These are phyloP conservation scores for Lethrus apterus DNA, from an alignment of 1,140 invertebrate species.

Conservation along the genomic window DNA sequence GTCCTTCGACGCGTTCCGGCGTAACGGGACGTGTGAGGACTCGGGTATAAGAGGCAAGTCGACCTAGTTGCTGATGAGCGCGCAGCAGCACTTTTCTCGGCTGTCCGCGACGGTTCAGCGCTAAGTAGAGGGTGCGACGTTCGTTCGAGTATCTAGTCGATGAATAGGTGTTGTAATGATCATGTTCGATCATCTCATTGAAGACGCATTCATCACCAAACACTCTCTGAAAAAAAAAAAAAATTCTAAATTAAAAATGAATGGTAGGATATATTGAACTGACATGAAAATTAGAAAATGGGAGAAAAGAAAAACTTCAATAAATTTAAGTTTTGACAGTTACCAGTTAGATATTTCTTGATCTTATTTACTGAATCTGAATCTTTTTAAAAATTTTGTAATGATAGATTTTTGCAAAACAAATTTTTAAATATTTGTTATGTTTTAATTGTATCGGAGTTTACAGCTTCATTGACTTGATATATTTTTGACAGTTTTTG, in stretches of 20 bases:
- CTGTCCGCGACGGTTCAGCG: slow-evolving; percentile 61
- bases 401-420: no score
- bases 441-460: no score
- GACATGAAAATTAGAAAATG: no score
- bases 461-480: no score
- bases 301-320: no score
- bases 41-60: slow-evolving; percentile 60
- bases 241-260: slow-evolving; percentile 19
- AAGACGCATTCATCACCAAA: slow-evolving; percentile 77
- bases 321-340: no score
- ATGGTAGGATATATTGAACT: no score
- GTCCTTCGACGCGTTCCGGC: slow-evolving; percentile 46
- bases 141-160: slow-evolving; percentile 64
- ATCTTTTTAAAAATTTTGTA: no score
- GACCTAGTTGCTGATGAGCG: slow-evolving; percentile 57
- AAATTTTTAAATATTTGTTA: no score
- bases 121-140: slow-evolving; percentile 65
- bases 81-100: slow-evolving; percentile 63
- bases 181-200: slow-evolving; percentile 74
- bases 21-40: slow-evolving; percentile 56
- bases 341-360: no score
- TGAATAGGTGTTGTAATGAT: slow-evolving; percentile 80
- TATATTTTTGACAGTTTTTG: no score
- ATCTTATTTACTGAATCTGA: no score
- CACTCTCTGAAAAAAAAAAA: slow-evolving; percentile 63